Evolutionary conservation across 2,888 invertebrate genomes (phyloP).

Genomic region (Microctonus brassicae): DNA sequence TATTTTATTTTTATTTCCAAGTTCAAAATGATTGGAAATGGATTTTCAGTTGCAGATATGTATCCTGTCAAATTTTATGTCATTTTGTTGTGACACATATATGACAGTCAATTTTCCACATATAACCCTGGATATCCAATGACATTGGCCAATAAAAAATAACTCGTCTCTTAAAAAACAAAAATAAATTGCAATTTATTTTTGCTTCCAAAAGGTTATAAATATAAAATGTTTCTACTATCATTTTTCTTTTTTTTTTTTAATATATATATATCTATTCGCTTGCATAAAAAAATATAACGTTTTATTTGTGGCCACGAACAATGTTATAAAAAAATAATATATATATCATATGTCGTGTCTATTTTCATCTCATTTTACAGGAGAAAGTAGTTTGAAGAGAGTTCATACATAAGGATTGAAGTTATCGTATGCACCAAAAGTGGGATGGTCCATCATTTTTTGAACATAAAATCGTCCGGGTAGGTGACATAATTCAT

Average conservation of each 20-base stretch:
- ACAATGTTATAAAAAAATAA: background rate
- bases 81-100: background rate
- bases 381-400: background rate
- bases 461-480: slow-evolving; percentile 33
- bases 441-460: slow-evolving; percentile 29
- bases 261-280: no score
- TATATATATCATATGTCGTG: background rate
- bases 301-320: background rate
- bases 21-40: background rate
- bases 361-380: background rate
- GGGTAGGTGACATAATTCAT: slow-evolving; percentile 30
- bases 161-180: background rate
- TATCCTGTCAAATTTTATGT: background rate
- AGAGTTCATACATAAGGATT: background rate
- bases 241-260: no score
- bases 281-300: background rate
- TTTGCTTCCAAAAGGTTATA: background rate
- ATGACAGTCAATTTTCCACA: slow-evolving; percentile 13
- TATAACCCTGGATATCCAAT: background rate
- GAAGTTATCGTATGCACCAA: slow-evolving; percentile 20
- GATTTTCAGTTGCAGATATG: background rate
- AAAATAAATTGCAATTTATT: no score
- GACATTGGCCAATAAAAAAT: background rate
- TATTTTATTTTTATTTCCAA: background rate
- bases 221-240: background rate